Evolutionary conservation across 1,140 invertebrate genomes (phyloP), one percentile per base, ranked within the genome.

Genomic region (Leptopilina clavipes): DNA sequence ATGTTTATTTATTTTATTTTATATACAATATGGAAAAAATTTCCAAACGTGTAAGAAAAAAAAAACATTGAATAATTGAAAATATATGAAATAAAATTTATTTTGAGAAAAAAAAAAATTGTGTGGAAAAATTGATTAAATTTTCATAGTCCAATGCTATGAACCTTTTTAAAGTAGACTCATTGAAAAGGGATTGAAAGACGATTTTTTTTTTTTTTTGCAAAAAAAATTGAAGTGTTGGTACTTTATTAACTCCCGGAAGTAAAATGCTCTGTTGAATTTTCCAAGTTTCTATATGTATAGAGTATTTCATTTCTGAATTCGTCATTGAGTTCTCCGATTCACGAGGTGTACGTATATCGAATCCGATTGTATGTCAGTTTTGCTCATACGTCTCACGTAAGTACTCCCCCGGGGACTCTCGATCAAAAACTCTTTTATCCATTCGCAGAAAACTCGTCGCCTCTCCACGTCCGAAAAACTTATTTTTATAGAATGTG

Each of bases 381-480:
- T 76, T 81, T 76, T 56, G 44, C 45, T 75, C 80, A 70, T 77
- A 77, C 72, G 70, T 81, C 77, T 74, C 37, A 22, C 75, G 65
- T 78, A 81, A 81, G 77, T 72, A 76, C 72, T 79, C 77, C 77
- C 77, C 77, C 73, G 80, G 72, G 75, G 43, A 65, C 74, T 79
- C 80, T 81, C 73, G 73, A 79, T 81, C 80, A 81, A 81, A 81
- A 76, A 79, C 75, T 77, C 80, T 74, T 79, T 79, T 77, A 79
- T 77, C 77, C 76, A 79, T 81, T 81, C 74, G 77, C 54, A 77
- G 80, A 78, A 79, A 77, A 74, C 75, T 71, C 76, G 77, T 77
- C 76, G 80, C 74, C 73, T 54, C 74, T 76, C 14, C 14, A 77
- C 77, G 80, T 81, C 72, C 74, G 72, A 71, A 79, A 81, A 79